Evolutionary conservation across 2,113 vertebrate species (phyloP).

Genomic region (Galbula dea): DNA sequence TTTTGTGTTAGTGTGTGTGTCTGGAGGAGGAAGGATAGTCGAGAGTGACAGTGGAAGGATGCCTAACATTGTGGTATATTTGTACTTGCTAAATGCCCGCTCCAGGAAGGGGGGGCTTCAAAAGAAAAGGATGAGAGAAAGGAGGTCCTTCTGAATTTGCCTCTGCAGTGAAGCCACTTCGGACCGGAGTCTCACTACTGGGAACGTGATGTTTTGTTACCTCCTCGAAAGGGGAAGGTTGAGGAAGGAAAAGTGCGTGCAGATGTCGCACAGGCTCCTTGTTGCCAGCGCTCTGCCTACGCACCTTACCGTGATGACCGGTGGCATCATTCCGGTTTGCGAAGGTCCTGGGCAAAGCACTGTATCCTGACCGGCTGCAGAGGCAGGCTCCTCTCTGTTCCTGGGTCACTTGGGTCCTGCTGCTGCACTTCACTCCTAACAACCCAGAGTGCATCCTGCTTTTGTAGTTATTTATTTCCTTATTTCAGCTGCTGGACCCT

Average conservation of each 20-base stretch:
- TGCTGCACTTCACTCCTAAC: neutral
- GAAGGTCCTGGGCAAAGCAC: neutral
- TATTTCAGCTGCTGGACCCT: conserved; percentile 39
- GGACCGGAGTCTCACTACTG: neutral
- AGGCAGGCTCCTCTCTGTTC: neutral
- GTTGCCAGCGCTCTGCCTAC: neutral
- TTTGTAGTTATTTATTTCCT: conserved; percentile 57
- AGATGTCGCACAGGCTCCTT: conserved; percentile 7
- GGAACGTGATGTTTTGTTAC: neutral
- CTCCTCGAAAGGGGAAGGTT: neutral
- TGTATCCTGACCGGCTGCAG: neutral
- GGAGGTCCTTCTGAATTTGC: neutral
- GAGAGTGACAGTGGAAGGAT: conserved; percentile 54
- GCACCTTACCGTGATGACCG: neutral
- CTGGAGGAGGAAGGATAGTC: conserved; percentile 45
- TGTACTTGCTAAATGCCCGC: conserved; percentile 3
- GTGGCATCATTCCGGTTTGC: neutral
- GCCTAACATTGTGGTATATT: conserved; percentile 19
- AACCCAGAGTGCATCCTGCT: neutral
- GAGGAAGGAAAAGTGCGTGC: neutral
- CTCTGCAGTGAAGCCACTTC: neutral
- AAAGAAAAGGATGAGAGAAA: neutral
- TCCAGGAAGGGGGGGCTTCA: neutral
- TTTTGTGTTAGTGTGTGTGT: conserved; percentile 58
- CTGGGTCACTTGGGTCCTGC: neutral